Evolutionary conservation across 64 coral and sea anemone species (phyloP), one percentile per base, ranked within the genome.

Genomic region (Cladopsammia gracilis): DNA sequence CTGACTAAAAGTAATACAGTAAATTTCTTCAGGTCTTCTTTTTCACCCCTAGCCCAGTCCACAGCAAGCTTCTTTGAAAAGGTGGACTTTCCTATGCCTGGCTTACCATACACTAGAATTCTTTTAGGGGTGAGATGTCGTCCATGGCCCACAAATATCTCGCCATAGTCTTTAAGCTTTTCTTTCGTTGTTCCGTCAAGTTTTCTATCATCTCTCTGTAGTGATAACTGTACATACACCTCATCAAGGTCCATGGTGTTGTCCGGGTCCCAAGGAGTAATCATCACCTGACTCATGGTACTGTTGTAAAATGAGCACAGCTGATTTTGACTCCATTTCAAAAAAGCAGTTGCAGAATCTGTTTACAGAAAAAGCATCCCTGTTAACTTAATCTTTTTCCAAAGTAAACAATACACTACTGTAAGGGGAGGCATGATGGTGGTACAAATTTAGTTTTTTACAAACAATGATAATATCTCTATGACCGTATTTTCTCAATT

Each of bases 21-120:
- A 16, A 79, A 79, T 48, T 58, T 23, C 54, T 79, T 79, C 0
- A 79, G 22, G 11, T 58, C 58, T 59, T 79, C 76, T 59, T 79
- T 79, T 12, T 79, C 14, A n/a, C 76, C 76, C 11, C 54, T 79
- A 13, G 76, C 8, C 76, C 76, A 79, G 24, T 79, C 54, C 20
- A 79, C 52, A 22, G 76, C 50, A 16, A 79, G 10, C 13, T 79
- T 57, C 13, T 79, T 20, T 58, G 76, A 24, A 54, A 79, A 79
- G n/a, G 76, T 79, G 10, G 76, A 79, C 52, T 79, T 79, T 34
- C 77, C 77, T 59, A 79, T 43, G 23, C 77, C 77, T 4, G 77
- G 77, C 26, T 16, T 79, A 14, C 77, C 77, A 14, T 79, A 79
- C 22, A 79, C 77, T 13, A 79, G 53, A 79, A 79, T 79, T 79